Percentiles rank a stretch among this genome's conserved stretches.
Conservation (phyloP, 1,140 invertebrate species). For the Eurosta solidaginis region DNA sequence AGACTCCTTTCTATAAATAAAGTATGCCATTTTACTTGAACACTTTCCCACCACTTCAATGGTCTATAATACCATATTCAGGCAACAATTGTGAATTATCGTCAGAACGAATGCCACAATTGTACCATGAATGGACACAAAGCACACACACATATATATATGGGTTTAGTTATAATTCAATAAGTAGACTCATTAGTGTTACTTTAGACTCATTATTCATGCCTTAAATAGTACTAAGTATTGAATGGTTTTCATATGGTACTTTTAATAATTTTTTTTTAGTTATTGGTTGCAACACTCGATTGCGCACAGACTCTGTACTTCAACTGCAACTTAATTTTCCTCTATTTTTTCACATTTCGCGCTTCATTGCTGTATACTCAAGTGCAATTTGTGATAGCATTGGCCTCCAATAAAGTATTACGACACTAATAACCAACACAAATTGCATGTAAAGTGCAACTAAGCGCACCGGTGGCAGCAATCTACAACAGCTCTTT, state of each 20-base stretch:
- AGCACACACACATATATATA: neutral
- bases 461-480: conserved; percentile 6
- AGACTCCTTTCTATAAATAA: neutral
- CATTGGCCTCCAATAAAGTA: neutral
- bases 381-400: conserved; percentile 5
- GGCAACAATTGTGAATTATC: conserved; percentile 17
- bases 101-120: neutral
- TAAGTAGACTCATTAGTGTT: conserved; percentile 6
- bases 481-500: neutral
- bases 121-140: too few relatives aligned
- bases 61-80: neutral
- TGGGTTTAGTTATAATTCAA: neutral
- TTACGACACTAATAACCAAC: conserved; percentile 23
- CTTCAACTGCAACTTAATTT: too few relatives aligned
- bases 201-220: conserved; percentile 22
- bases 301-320: neutral
- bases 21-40: conserved; percentile 1
- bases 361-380: neutral
- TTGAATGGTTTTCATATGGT: neutral
- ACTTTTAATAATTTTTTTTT: neutral
- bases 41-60: conserved; percentile 15
- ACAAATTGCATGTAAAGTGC: conserved; percentile 25
- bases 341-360: neutral
- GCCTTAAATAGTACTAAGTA: neutral
- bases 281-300: neutral